phyloP scores from a whole-genome alignment of 1,140 invertebrate species.

The Hesperophylax magnus region DNA sequence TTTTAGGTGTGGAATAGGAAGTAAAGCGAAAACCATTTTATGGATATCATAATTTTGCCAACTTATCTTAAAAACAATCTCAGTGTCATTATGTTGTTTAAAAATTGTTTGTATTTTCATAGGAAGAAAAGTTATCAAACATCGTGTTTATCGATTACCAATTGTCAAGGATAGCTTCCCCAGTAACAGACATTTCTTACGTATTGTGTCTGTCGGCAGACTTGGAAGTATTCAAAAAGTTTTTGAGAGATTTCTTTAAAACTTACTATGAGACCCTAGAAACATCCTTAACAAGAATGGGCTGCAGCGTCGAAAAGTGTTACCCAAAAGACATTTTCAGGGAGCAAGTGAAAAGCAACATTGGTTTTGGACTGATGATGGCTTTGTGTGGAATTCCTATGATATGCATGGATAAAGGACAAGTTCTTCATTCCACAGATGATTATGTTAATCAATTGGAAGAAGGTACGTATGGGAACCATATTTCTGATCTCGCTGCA shows the following conservation, averaged over 20 bases:
- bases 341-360: neutral
- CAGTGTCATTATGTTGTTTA: no score
- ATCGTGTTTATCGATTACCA: constrained; percentile 12
- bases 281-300: neutral
- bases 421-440: neutral
- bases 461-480: neutral
- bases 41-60: no score
- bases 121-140: neutral
- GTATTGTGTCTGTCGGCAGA: neutral
- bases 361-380: neutral
- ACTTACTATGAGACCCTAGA: neutral
- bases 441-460: neutral
- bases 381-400: neutral
- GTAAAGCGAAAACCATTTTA: no score
- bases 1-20: no score
- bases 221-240: neutral
- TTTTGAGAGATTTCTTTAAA: neutral
- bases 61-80: no score
- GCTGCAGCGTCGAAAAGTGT: neutral
- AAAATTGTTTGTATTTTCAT: neutral
- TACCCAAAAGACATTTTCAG: constrained; percentile 8
- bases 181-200: constrained; percentile 13
- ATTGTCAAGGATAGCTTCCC: constrained; percentile 2
- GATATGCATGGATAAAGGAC: neutral
- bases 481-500: neutral